A percentile compares a stretch with the other conserved stretches of the same genome.
These are phyloP conservation scores for Stichodactyla helianthus DNA, from an alignment of 64 coral and sea anemone genomes.

Conservation along the genomic window DNA sequence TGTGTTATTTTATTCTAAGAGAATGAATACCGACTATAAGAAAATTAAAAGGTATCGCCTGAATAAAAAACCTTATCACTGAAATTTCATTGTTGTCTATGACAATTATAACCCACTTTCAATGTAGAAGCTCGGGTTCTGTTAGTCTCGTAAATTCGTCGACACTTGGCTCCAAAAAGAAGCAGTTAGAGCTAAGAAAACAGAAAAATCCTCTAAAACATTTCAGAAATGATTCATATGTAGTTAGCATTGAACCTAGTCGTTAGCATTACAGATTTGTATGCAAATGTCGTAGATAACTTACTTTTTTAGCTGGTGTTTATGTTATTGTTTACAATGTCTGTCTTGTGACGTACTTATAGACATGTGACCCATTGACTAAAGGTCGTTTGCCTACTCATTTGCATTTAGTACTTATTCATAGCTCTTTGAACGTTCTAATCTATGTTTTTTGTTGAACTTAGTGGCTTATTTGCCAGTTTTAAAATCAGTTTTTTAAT, in stretches of 20 bases:
- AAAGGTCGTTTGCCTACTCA: not conserved
- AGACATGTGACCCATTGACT: not conserved
- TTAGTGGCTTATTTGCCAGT: too few relatives aligned
- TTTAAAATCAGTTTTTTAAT: too few relatives aligned
- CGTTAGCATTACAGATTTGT: not conserved
- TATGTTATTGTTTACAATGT: slow-evolving; percentile 4
- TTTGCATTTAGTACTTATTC: not conserved
- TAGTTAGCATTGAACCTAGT: not conserved
- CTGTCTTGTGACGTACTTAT: not conserved
- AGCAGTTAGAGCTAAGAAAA: not conserved
- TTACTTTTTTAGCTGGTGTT: not conserved
- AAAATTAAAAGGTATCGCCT: slow-evolving; percentile 2
- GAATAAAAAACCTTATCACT: not conserved
- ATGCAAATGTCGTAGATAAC: not conserved
- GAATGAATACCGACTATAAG: not conserved
- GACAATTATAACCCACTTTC: not conserved
- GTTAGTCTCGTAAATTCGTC: not conserved
- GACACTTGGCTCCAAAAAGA: not conserved
- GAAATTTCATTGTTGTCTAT: not conserved
- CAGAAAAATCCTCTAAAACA: not conserved
- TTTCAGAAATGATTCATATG: not conserved
- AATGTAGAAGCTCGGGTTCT: not conserved
- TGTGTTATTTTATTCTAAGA: not conserved
- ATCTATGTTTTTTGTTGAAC: too few relatives aligned
- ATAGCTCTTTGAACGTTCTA: too few relatives aligned